Percentiles rank a stretch among this genome's conserved stretches.
These are phyloP conservation scores for Natator depressus DNA, from an alignment of 2,113 vertebrate genomes.

Conservation along the genomic window DNA sequence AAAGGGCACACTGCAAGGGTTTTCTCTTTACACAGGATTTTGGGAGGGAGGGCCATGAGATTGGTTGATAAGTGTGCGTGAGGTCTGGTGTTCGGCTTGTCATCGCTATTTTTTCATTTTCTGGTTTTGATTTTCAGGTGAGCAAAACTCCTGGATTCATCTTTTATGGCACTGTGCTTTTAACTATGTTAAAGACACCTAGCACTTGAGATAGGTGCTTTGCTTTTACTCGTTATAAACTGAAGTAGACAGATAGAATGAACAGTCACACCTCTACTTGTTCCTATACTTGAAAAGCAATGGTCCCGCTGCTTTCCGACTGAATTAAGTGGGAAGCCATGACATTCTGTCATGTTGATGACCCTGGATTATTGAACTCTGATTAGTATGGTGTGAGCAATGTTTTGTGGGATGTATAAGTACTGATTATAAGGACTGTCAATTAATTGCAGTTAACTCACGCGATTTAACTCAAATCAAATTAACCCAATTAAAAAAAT, in stretches of 20 bases:
- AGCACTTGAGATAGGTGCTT: neutral
- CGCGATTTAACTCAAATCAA: no score
- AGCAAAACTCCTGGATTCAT: neutral
- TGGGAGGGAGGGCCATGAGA: neutral
- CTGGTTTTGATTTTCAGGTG: neutral
- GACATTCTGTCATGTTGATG: neutral
- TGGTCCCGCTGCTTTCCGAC: neutral
- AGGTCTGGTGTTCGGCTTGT: neutral
- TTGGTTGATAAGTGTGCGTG: fast-evolving
- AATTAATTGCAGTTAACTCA: no score
- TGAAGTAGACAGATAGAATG: neutral
- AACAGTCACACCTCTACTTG: neutral
- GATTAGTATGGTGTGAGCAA: neutral
- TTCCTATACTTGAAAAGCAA: neutral
- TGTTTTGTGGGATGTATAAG: neutral
- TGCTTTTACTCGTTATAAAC: neutral
- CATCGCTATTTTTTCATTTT: slow-evolving; percentile 5
- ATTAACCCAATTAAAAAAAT: no score
- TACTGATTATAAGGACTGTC: neutral
- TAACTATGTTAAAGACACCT: neutral
- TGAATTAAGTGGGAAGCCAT: neutral
- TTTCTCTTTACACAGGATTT: neutral
- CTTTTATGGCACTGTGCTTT: neutral
- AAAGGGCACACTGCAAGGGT: neutral
- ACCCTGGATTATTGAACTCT: slow-evolving; percentile 1